These are phyloP conservation scores for Oncopodura yosiiana DNA, from an alignment of 1,140 invertebrate species.

Conservation along the genomic window DNA sequence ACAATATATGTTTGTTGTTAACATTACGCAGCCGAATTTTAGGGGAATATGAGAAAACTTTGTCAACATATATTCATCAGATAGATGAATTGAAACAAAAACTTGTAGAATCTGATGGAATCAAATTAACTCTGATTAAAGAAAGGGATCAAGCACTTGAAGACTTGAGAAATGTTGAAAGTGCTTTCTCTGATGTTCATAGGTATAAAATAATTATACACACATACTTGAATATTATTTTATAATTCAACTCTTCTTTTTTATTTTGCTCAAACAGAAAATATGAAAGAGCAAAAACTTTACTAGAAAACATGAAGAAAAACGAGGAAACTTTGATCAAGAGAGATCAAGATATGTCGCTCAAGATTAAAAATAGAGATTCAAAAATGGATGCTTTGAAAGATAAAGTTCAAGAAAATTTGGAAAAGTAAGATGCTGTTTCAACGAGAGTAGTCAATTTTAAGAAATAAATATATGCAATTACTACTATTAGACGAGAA, in stretches of 20 bases:
- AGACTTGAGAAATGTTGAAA: conserved; percentile 35
- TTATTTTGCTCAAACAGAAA: conserved; percentile 16
- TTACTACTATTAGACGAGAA: too few species aligned
- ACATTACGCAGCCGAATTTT: conserved; percentile 20
- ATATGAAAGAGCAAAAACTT: conserved; percentile 30
- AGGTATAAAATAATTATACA: conserved; percentile 16
- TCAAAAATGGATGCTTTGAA: conserved; percentile 7
- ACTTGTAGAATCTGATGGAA: conserved; percentile 12
- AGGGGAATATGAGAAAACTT: conserved; percentile 32
- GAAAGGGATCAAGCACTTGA: conserved; percentile 35
- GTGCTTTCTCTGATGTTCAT: conserved; percentile 35
- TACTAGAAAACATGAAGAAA: conserved; percentile 29
- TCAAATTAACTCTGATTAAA: conserved; percentile 26
- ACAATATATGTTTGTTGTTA: neutral
- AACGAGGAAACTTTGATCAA: conserved; percentile 27
- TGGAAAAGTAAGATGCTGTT: too few species aligned
- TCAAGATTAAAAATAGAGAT: conserved; percentile 24
- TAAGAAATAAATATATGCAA: too few species aligned
- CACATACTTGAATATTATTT: neutral
- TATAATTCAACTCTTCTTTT: neutral
- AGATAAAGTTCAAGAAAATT: conserved; percentile 8
- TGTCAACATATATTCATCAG: conserved; percentile 23
- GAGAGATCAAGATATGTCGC: conserved; percentile 27
- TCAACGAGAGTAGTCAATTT: too few species aligned
- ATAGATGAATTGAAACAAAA: conserved; percentile 29